Conservation (phyloP, 2,113 vertebrate species). For the Phocoena phocoena region DNA sequence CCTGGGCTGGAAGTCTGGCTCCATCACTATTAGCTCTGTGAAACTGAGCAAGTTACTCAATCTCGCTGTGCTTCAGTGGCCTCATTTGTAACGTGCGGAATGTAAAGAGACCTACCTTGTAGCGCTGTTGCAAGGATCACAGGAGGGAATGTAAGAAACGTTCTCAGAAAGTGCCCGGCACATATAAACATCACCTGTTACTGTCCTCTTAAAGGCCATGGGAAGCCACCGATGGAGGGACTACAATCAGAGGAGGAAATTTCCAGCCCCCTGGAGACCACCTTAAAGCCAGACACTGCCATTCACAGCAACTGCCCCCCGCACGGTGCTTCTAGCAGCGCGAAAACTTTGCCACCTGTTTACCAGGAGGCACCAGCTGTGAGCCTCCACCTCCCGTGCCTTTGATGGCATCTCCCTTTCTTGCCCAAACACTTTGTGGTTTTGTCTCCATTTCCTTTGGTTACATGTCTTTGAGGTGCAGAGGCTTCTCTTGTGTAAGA, state of each 20-base stretch:
- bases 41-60: background rate
- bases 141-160: background rate
- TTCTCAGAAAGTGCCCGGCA: constrained; percentile 6
- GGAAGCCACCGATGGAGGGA: background rate
- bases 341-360: background rate
- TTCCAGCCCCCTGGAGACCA: background rate
- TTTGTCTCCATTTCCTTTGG: constrained; percentile 57
- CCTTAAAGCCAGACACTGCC: background rate
- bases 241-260: background rate
- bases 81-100: background rate
- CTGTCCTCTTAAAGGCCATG: background rate
- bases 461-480: constrained; percentile 17
- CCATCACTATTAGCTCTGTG: background rate
- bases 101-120: background rate
- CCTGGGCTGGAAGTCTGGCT: background rate
- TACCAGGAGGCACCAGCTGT: background rate
- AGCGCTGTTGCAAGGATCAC: background rate
- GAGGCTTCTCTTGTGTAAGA: constrained; percentile 53
- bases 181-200: background rate
- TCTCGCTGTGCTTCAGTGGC: background rate
- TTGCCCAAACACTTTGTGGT: constrained; percentile 48
- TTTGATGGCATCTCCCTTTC: constrained; percentile 20
- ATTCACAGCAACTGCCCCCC: background rate
- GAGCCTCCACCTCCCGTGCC: background rate
- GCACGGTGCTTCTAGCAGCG: constrained; percentile 2